These are phyloP conservation scores for Bombus turneri DNA, from an alignment of 1,140 invertebrate species.

Conservation along the genomic window DNA sequence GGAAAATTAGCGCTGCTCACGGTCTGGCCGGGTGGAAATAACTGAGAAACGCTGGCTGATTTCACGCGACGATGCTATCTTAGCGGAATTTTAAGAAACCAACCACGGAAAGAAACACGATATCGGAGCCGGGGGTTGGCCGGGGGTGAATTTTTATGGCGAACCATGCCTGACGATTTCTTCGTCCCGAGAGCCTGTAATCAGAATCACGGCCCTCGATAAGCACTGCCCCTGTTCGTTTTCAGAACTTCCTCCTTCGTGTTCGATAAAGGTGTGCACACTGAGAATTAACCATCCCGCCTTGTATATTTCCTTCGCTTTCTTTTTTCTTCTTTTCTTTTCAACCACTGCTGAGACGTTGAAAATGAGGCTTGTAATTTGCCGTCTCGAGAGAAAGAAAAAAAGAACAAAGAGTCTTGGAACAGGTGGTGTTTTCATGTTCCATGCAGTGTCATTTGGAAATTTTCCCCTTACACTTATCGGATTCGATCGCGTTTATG, in stretches of 20 bases:
- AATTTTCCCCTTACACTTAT: background rate
- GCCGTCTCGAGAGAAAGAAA: too few species aligned
- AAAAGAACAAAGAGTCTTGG: background rate
- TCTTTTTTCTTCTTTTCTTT: background rate
- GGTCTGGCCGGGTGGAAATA: constrained; percentile 13
- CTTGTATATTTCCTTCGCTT: background rate
- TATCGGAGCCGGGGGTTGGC: background rate
- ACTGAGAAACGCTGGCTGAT: constrained; percentile 21
- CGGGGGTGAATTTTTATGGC: constrained; percentile 36
- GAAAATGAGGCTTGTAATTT: constrained; percentile 12
- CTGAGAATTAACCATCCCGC: background rate
- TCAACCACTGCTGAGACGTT: too few species aligned
- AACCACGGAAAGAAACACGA: constrained; percentile 34
- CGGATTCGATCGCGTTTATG: background rate
- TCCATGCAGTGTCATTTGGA: background rate
- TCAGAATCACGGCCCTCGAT: constrained; percentile 34
- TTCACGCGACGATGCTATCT: constrained; percentile 48
- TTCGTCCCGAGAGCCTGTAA: constrained; percentile 7
- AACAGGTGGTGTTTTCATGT: constrained; percentile 11
- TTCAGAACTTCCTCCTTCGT: background rate
- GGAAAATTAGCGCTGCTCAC: constrained; percentile 49
- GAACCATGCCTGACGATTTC: background rate
- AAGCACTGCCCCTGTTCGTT: background rate
- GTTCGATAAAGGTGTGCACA: background rate
- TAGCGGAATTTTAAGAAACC: constrained; percentile 15